A percentile compares a stretch with the other conserved stretches of the same genome.
Evolutionary conservation across 2,888 invertebrate species (phyloP).

Genomic region (Incurvaria masculella): DNA sequence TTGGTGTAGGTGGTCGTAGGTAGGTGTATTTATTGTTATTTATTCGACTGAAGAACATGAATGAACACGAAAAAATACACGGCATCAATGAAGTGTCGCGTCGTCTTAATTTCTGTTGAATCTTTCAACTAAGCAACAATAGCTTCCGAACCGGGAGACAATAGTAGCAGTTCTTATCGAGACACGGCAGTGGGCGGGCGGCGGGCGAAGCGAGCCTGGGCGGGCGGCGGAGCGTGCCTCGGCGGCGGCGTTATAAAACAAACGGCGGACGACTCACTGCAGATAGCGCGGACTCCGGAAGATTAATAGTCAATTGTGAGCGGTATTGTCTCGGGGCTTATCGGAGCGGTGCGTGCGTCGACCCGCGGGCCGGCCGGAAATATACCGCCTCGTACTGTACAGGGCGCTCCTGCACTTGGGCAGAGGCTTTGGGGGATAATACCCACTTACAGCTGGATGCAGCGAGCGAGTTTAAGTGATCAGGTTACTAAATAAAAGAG

Average conservation of each 20-base stretch:
- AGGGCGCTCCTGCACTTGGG: too few species aligned
- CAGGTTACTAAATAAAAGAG: too few species aligned
- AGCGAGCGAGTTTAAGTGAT: too few species aligned
- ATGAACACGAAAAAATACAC: neutral
- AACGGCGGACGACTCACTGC: constrained; percentile 1
- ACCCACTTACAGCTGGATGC: too few species aligned
- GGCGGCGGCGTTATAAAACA: constrained; percentile 1
- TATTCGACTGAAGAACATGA: neutral
- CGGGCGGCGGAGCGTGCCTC: neutral
- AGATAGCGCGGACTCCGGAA: constrained; percentile 5
- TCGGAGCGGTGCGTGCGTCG: neutral
- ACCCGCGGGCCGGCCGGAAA: too few species aligned
- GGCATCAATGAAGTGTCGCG: neutral
- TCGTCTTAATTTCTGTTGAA: too few species aligned
- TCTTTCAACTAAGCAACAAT: neutral
- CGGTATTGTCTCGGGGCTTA: constrained; percentile 9
- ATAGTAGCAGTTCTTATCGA: neutral
- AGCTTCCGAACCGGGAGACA: neutral
- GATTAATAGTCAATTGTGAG: constrained; percentile 16
- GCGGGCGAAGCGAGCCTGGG: neutral
- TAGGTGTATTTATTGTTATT: neutral
- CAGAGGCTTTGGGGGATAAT: too few species aligned
- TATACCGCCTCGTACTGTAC: too few species aligned
- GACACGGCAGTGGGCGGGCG: too few species aligned
- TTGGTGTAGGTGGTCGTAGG: neutral